phyloP scores from a whole-genome alignment of 2,888 invertebrate species.

The Chalcis sispes region DNA sequence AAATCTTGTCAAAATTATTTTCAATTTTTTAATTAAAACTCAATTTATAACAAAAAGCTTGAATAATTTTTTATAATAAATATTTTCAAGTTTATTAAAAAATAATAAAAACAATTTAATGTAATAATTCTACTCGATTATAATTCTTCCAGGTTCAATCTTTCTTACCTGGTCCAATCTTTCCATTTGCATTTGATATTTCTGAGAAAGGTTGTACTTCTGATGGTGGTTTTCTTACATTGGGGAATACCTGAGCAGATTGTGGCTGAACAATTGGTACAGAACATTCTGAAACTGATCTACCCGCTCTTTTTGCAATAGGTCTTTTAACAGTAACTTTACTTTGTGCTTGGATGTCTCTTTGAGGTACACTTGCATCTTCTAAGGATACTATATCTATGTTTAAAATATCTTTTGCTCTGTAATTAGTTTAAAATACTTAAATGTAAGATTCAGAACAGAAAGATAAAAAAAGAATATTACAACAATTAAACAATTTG shows the following conservation, averaged over 20 bases:
- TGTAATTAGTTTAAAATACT: too few species aligned
- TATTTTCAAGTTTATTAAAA: background rate
- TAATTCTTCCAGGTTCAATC: too few species aligned
- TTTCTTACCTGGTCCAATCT: slow-evolving; percentile 62
- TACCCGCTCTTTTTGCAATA: slow-evolving; percentile 78
- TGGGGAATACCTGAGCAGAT: slow-evolving; percentile 60
- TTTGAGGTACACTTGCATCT: slow-evolving; percentile 72
- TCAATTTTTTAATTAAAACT: too few species aligned
- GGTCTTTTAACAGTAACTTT: slow-evolving; percentile 79
- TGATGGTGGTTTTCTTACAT: slow-evolving; percentile 64
- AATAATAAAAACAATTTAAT: background rate
- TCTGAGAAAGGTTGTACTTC: slow-evolving; percentile 63
- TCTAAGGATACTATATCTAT: slow-evolving; percentile 85
- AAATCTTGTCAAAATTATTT: background rate
- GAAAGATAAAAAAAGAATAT: slow-evolving; percentile 44
- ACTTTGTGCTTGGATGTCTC: slow-evolving; percentile 74
- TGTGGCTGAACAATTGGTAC: slow-evolving; percentile 64
- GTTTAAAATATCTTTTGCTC: slow-evolving; percentile 85
- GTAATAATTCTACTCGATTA: slow-evolving; percentile 1
- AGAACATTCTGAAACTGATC: slow-evolving; percentile 75
- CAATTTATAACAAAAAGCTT: too few species aligned
- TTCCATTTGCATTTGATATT: slow-evolving; percentile 67
- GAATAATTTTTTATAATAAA: too few species aligned
- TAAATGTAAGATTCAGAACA: slow-evolving; percentile 61
- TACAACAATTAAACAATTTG: too few species aligned